Evolutionary conservation across 2,797 vertebrate species (phyloP).

Genomic region (Platalea minor): DNA sequence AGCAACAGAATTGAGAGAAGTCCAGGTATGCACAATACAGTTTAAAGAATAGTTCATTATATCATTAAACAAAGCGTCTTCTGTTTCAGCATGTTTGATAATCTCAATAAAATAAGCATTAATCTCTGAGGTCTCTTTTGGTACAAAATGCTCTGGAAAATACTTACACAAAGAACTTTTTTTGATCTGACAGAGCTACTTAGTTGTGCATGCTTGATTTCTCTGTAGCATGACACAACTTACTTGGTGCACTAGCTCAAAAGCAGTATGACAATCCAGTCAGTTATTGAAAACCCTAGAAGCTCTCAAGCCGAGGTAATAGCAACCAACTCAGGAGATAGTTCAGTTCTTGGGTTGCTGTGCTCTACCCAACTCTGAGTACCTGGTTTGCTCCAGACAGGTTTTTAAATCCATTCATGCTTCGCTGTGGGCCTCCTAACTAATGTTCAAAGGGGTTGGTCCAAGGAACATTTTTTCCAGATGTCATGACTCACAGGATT

Average conservation of each 20-base stretch:
- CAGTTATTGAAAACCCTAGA: neutral
- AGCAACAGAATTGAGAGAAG: neutral
- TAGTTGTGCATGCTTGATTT: slow-evolving; percentile 16
- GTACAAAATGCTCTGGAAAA: slow-evolving; percentile 50
- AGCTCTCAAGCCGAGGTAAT: neutral
- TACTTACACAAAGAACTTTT: slow-evolving; percentile 23
- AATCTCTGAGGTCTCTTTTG: slow-evolving; percentile 13
- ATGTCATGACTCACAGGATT: neutral
- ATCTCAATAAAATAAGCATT: slow-evolving; percentile 24
- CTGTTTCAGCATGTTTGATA: neutral
- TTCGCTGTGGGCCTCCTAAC: neutral
- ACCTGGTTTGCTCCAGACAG: neutral
- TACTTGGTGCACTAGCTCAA: neutral
- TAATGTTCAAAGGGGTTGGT: neutral
- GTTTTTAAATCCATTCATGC: neutral
- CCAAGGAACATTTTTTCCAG: neutral
- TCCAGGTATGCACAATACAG: neutral
- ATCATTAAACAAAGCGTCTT: neutral
- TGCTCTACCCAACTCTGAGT: accelerated
- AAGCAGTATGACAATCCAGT: neutral
- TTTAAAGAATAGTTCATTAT: neutral
- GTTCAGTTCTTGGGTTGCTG: neutral
- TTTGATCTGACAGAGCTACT: slow-evolving; percentile 40
- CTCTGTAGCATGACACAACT: slow-evolving; percentile 12
- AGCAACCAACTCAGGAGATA: neutral